Percentiles rank a stretch among this genome's conserved stretches.
phyloP scores from a whole-genome alignment of 2,113 vertebrate species.

The Toxostoma redivivum region DNA sequence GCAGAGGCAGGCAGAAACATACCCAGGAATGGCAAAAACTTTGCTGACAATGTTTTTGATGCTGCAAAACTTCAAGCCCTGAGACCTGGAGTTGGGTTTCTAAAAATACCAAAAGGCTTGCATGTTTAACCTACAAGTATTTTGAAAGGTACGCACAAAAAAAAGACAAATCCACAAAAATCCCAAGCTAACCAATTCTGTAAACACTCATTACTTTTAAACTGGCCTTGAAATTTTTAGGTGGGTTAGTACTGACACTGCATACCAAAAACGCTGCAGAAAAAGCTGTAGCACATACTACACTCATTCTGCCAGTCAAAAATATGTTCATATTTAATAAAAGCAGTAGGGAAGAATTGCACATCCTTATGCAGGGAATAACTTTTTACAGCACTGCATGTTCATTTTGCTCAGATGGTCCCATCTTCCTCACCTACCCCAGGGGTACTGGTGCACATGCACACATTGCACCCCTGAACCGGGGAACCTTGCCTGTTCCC shows the following conservation, averaged over 20 bases:
- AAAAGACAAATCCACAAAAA: neutral
- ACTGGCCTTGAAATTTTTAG: neutral
- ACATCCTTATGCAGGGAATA: neutral
- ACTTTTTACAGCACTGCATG: neutral
- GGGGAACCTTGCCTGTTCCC: neutral
- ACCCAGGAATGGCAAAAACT: neutral
- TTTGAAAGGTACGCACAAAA: neutral
- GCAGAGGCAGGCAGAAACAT: neutral
- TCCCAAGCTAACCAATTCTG: neutral
- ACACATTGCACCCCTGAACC: accelerated
- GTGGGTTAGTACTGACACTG: neutral
- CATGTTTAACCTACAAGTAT: neutral
- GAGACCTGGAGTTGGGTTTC: accelerated
- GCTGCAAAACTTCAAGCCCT: neutral
- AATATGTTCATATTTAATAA: neutral
- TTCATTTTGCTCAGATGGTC: neutral
- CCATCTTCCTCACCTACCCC: neutral
- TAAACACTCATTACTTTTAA: neutral
- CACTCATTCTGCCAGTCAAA: neutral
- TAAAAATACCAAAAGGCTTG: neutral
- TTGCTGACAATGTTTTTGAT: neutral
- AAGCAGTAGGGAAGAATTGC: neutral
- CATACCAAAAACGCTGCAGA: neutral
- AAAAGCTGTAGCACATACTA: neutral
- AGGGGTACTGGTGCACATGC: neutral